Conservation (phyloP, 1,140 invertebrate species). For the Thaumetopoea pityocampa region DNA sequence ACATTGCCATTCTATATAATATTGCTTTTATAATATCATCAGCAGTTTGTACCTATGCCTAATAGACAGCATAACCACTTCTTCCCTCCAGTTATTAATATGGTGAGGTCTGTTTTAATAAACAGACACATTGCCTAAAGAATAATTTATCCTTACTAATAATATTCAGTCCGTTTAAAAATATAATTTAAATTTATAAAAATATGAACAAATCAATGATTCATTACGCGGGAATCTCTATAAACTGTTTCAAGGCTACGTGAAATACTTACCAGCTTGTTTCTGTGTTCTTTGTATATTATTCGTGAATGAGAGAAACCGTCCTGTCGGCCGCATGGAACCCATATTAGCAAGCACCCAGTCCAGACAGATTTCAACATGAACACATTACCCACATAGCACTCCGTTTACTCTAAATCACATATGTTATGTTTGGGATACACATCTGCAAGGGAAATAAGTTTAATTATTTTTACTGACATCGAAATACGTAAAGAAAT, state of each 20-base stretch:
- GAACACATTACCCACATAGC: constrained; percentile 36
- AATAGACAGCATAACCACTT: no score
- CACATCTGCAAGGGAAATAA: constrained; percentile 45
- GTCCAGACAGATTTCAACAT: constrained; percentile 30
- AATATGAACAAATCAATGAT: no score
- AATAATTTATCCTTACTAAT: no score
- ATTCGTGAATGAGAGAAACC: constrained; percentile 68
- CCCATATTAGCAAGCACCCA: constrained; percentile 51
- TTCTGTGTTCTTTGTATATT: constrained; percentile 72
- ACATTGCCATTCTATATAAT: no score
- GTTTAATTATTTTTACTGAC: constrained; percentile 36
- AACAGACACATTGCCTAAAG: no score
- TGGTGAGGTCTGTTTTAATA: no score
- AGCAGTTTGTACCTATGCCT: no score
- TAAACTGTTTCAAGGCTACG: constrained; percentile 8
- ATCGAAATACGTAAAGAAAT: constrained; percentile 40
- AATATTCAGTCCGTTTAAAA: no score
- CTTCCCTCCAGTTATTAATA: no score
- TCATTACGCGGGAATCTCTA: constrained; percentile 27
- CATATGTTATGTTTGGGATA: constrained; percentile 33
- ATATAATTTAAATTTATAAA: no score
- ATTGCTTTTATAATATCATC: no score
- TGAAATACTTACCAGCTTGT: constrained; percentile 52
- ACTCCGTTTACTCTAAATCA: constrained; percentile 21
- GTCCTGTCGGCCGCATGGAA: constrained; percentile 68